Conservation (phyloP, 1,140 invertebrate genomes). For the Protaetia brevitarsis region DNA sequence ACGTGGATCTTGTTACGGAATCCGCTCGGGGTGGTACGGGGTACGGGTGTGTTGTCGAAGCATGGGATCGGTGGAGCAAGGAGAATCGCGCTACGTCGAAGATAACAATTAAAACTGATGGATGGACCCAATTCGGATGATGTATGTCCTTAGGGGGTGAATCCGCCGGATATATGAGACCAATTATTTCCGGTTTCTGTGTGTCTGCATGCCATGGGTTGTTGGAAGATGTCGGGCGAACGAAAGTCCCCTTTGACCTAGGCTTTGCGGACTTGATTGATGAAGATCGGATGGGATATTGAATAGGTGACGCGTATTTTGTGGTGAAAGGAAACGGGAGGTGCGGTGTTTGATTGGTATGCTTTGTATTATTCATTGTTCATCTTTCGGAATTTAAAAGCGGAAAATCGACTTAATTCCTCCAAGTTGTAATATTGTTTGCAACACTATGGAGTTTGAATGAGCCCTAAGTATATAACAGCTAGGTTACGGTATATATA, state of each 20-base stretch:
- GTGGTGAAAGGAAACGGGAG: too few species aligned
- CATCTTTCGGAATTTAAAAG: too few species aligned
- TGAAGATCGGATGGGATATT: neutral
- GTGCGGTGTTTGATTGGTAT: neutral
- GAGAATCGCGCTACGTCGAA: neutral
- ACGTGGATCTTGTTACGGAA: neutral
- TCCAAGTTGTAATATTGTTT: too few species aligned
- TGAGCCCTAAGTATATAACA: too few species aligned
- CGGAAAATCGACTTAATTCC: too few species aligned
- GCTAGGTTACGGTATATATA: too few species aligned
- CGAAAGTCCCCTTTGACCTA: neutral
- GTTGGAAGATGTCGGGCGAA: neutral
- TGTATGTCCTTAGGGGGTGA: neutral
- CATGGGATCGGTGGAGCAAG: neutral
- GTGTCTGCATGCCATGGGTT: neutral
- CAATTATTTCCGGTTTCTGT: conserved; percentile 16
- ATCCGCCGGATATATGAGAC: conserved; percentile 6
- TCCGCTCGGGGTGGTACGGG: neutral
- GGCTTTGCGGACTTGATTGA: conserved; percentile 1
- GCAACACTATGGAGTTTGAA: too few species aligned
- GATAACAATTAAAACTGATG: conserved; percentile 14
- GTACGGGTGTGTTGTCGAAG: too few species aligned
- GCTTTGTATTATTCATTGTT: too few species aligned
- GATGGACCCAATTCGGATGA: conserved; percentile 12
- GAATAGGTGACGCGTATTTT: neutral